These are phyloP conservation scores for Lutjanus campechanus DNA, from an alignment of 2,797 vertebrate species.

Conservation along the genomic window DNA sequence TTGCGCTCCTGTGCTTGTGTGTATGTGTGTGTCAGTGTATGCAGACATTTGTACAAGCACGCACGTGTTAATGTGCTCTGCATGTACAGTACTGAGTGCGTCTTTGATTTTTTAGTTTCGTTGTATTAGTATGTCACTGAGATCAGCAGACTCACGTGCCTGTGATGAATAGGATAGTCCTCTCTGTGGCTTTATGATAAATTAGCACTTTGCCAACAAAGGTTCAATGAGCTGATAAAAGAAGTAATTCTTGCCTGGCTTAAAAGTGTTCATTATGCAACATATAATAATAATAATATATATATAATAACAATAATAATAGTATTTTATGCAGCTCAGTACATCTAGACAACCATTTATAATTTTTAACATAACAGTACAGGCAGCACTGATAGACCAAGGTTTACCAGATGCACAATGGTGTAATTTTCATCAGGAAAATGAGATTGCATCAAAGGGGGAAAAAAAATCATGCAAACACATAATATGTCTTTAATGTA, in stretches of 20 bases:
- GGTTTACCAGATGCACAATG: background rate
- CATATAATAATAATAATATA: too few species aligned
- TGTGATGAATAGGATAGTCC: constrained; percentile 25
- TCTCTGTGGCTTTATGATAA: constrained; percentile 7
- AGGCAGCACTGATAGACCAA: background rate
- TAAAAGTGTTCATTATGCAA: background rate
- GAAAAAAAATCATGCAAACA: background rate
- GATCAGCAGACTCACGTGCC: constrained; percentile 43
- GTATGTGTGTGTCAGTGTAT: constrained; percentile 32
- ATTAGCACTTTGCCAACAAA: constrained; percentile 6
- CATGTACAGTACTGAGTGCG: constrained; percentile 3
- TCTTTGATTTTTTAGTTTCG: constrained; percentile 17
- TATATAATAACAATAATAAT: background rate
- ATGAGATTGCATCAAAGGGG: background rate
- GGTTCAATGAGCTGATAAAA: background rate
- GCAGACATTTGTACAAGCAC: constrained; percentile 2
- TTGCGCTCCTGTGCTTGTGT: constrained; percentile 18
- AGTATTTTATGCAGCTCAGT: background rate
- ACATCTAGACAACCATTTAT: background rate
- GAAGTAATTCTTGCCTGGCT: background rate
- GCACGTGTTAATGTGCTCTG: constrained; percentile 35
- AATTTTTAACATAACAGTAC: background rate
- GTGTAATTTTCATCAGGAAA: background rate
- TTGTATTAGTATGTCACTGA: constrained; percentile 59
- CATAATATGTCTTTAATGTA: background rate